Conservation (phyloP, 2,797 vertebrate genomes). For the Moxostoma hubbsi region DNA sequence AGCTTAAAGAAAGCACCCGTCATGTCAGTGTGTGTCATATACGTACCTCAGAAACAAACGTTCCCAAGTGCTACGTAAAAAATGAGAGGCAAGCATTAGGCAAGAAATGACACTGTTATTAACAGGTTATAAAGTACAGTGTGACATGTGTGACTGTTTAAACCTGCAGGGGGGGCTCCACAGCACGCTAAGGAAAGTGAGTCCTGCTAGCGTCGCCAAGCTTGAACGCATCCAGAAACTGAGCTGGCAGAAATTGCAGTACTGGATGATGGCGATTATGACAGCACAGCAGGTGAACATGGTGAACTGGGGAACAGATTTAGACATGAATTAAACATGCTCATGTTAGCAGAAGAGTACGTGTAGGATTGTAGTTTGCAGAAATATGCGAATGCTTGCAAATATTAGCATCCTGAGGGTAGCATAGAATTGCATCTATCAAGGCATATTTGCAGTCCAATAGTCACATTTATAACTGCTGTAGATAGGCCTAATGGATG, state of each 20-base stretch:
- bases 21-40: not conserved
- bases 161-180: constrained; percentile 79
- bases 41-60: constrained; percentile 40
- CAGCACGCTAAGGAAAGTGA: constrained; percentile 84
- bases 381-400: too few species aligned
- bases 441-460: too few species aligned
- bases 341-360: not conserved
- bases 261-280: constrained; percentile 92
- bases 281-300: constrained; percentile 89
- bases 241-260: constrained; percentile 97
- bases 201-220: constrained; percentile 86
- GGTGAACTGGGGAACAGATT: constrained; percentile 78
- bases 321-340: constrained; percentile 13
- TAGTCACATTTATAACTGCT: too few species aligned
- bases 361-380: too few species aligned
- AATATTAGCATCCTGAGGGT: too few species aligned
- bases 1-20: not conserved
- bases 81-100: not conserved
- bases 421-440: too few species aligned
- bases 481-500: too few species aligned
- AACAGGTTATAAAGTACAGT: not conserved
- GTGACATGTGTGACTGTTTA: not conserved
- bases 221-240: constrained; percentile 98
- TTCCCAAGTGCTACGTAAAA: constrained; percentile 39
- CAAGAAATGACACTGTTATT: not conserved